phyloP scores from a whole-genome alignment of 2,113 vertebrate genomes.

The Eira barbara region DNA sequence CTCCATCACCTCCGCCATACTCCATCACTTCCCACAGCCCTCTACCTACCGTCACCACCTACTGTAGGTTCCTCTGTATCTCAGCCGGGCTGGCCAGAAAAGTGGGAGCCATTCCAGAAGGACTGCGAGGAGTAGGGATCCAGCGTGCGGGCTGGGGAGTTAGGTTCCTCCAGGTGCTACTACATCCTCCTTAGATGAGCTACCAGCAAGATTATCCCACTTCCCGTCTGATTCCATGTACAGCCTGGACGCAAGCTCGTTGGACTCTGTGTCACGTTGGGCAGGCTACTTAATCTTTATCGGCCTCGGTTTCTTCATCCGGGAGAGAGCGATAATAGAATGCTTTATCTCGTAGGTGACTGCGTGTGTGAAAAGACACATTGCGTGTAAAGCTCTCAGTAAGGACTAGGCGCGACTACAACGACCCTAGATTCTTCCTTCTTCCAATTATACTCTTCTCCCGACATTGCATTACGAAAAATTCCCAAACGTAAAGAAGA shows the following conservation, averaged over 20 bases:
- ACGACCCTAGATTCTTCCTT: background rate
- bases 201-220: background rate
- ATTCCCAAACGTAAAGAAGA: background rate
- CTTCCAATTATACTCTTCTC: background rate
- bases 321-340: background rate
- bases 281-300: background rate
- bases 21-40: background rate
- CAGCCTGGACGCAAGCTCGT: background rate
- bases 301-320: background rate
- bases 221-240: background rate
- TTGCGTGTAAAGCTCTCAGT: background rate
- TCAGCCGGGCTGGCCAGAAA: background rate
- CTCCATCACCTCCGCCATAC: background rate
- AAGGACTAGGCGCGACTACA: background rate
- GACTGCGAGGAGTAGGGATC: background rate
- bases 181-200: background rate
- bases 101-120: background rate
- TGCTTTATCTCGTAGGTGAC: background rate
- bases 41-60: background rate
- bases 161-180: background rate
- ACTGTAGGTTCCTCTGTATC: background rate
- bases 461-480: conserved; percentile 12
- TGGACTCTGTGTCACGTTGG: background rate
- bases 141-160: background rate
- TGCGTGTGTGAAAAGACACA: background rate